These are phyloP conservation scores for Halcyon chelicuti DNA, from an alignment of 2,797 vertebrate genomes.

Conservation along the genomic window DNA sequence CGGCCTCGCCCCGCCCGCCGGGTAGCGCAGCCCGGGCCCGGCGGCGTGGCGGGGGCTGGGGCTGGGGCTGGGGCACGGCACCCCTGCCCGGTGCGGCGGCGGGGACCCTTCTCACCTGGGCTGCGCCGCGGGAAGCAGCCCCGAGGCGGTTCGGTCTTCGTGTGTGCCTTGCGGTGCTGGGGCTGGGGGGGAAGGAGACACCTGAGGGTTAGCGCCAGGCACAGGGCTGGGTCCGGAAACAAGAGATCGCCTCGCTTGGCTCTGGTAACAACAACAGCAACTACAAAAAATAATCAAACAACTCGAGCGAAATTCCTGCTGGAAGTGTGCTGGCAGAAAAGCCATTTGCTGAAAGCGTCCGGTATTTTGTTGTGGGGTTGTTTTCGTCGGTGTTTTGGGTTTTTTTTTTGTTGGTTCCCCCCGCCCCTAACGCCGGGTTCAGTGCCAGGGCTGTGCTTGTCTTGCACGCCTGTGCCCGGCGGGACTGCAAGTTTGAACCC, in stretches of 20 bases:
- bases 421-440: neutral
- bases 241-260: neutral
- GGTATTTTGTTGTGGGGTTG: neutral
- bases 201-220: neutral
- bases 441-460: neutral
- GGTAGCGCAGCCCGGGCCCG: neutral
- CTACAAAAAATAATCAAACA: constrained; percentile 21
- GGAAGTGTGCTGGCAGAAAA: constrained; percentile 16
- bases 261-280: neutral
- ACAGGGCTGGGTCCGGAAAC: neutral
- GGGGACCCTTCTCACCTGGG: neutral
- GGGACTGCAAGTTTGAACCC: neutral
- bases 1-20: neutral
- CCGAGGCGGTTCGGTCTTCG: neutral
- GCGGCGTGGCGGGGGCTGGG: neutral
- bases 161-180: neutral
- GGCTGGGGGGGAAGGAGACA: neutral
- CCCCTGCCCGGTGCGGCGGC: neutral
- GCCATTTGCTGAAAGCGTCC: constrained; percentile 4
- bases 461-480: neutral
- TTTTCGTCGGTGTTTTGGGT: neutral
- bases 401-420: neutral
- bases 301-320: constrained; percentile 42
- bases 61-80: neutral
- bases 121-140: neutral